These are phyloP conservation scores for Leptogaster cylindrica DNA, from an alignment of 2,888 invertebrate species.

Conservation along the genomic window DNA sequence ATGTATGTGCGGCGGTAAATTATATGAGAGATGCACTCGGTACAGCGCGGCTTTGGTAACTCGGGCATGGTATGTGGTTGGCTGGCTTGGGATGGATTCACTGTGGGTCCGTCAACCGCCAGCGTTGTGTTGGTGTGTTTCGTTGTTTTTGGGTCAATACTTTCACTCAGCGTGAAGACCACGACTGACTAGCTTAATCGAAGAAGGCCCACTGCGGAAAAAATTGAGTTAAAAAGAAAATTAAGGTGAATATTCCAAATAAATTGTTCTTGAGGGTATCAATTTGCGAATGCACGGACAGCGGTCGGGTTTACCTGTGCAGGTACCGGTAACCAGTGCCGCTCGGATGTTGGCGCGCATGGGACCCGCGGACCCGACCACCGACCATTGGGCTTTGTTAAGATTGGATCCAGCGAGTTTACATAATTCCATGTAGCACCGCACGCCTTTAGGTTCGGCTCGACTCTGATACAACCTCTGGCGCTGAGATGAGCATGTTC, in stretches of 20 bases:
- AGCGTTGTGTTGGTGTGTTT: conserved; percentile 14
- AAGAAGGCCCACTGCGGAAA: conserved; percentile 31
- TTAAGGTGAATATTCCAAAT: conserved; percentile 29
- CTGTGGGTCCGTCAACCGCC: conserved; percentile 5
- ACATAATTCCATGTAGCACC: conserved; percentile 35
- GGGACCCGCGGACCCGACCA: not conserved
- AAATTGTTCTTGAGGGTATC: conserved; percentile 40
- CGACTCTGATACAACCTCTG: conserved; percentile 19
- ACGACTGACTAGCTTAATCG: conserved; percentile 32
- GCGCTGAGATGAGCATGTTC: conserved; percentile 31
- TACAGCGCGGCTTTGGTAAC: conserved; percentile 2
- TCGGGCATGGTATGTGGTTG: not conserved
- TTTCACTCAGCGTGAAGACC: conserved; percentile 46
- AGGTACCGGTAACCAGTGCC: too few species aligned
- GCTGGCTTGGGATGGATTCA: not conserved
- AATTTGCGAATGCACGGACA: conserved; percentile 43
- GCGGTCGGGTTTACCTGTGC: conserved; percentile 17
- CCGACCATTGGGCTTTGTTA: conserved; percentile 30
- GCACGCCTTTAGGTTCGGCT: conserved; percentile 36
- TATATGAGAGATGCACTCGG: conserved; percentile 29
- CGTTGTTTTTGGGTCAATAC: conserved; percentile 47
- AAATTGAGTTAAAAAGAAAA: conserved; percentile 41
- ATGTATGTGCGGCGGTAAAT: conserved; percentile 31
- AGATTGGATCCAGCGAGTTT: conserved; percentile 23
- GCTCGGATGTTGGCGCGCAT: not conserved